phyloP scores from a whole-genome alignment of 2,113 vertebrate species.

The Picathartes gymnocephalus region DNA sequence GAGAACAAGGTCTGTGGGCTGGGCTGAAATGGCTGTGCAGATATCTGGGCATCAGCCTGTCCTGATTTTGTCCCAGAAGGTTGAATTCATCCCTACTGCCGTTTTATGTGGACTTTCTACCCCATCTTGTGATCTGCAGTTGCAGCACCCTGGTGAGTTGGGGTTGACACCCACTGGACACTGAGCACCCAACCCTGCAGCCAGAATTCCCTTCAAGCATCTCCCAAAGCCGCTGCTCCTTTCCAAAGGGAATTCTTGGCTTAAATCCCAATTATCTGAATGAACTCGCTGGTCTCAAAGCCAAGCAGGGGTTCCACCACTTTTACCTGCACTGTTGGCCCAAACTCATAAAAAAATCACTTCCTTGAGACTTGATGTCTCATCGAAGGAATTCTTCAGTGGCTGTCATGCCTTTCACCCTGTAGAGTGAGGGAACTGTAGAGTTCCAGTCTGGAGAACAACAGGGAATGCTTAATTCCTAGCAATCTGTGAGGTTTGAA shows the following conservation, averaged over 20 bases:
- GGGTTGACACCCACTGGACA: neutral
- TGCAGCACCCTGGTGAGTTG: rapidly evolving
- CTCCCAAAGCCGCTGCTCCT: neutral
- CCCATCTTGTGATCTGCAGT: neutral
- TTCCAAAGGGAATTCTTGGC: neutral
- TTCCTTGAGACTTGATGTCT: neutral
- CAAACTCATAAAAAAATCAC: neutral
- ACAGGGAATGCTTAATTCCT: neutral
- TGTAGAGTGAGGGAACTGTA: rapidly evolving
- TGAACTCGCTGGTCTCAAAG: neutral
- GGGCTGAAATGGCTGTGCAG: rapidly evolving
- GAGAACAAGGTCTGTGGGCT: neutral
- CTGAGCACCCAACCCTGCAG: rapidly evolving
- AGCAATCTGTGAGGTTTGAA: neutral
- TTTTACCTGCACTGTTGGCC: neutral
- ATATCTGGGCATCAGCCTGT: neutral
- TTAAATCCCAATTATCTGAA: neutral
- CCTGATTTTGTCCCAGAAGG: neutral
- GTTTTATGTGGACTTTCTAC: neutral
- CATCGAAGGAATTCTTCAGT: neutral
- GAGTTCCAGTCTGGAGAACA: neutral
- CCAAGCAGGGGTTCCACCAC: neutral
- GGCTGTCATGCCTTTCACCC: rapidly evolving
- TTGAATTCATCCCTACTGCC: neutral
- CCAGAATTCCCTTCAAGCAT: neutral